phyloP scores from a whole-genome alignment of 2,113 vertebrate genomes.

The Hyla sarda region DNA sequence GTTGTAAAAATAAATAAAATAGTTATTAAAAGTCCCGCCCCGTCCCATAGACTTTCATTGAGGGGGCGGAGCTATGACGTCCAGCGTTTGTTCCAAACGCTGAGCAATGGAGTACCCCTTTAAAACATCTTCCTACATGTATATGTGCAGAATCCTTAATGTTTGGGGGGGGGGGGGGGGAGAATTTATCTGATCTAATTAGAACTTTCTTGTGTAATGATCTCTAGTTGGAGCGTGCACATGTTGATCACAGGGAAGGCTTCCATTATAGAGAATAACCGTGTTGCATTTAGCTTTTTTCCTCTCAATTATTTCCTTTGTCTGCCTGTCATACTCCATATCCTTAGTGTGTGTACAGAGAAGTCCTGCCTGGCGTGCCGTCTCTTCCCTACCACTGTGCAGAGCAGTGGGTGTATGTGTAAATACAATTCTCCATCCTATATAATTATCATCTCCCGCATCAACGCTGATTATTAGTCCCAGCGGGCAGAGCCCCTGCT shows the following conservation, averaged over 20 bases:
- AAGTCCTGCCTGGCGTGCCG: not conserved
- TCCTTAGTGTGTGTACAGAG: not conserved
- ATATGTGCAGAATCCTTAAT: no score
- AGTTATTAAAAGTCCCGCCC: no score
- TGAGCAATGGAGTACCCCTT: no score
- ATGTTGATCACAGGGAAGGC: not conserved
- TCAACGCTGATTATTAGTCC: slow-evolving; percentile 9
- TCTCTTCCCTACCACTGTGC: slow-evolving; percentile 7
- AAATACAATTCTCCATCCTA: slow-evolving; percentile 31
- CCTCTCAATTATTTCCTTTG: not conserved
- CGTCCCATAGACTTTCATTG: no score
- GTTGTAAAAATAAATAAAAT: no score
- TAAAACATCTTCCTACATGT: no score
- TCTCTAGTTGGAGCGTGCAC: not conserved
- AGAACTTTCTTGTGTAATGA: not conserved
- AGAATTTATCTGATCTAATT: not conserved
- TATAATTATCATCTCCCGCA: not conserved
- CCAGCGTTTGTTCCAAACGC: no score
- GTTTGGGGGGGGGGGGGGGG: no score
- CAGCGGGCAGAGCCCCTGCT: slow-evolving; percentile 14
- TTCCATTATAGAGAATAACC: not conserved
- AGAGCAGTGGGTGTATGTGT: no score
- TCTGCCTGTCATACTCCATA: not conserved
- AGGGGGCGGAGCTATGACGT: no score
- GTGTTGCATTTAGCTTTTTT: not conserved